Conservation (phyloP, 2,888 invertebrate genomes). For the Clivina fossor region DNA sequence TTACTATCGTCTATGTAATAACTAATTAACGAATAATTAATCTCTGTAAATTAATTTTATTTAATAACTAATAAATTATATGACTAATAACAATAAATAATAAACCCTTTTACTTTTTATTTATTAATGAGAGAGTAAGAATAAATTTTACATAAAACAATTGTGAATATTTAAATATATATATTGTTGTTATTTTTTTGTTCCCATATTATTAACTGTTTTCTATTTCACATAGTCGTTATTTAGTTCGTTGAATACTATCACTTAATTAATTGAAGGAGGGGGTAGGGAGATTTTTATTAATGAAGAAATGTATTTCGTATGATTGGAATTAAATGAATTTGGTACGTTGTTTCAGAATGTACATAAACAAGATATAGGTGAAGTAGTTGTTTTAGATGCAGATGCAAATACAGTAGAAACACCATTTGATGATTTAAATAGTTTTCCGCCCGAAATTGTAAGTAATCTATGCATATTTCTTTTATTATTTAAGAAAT, state of each 20-base stretch:
- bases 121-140: not conserved
- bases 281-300: slow-evolving; percentile 17
- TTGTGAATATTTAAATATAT: too few species aligned
- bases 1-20: too few species aligned
- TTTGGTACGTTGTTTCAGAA: too few species aligned
- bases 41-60: too few species aligned
- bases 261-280: slow-evolving; percentile 13
- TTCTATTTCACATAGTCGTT: too few species aligned
- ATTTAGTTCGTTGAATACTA: too few species aligned
- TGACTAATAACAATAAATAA: too few species aligned
- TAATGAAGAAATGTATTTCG: not conserved
- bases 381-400: slow-evolving; percentile 92
- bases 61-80: too few species aligned
- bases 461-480: slow-evolving; percentile 55
- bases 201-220: too few species aligned
- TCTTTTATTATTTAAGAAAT: not conserved
- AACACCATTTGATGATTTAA: slow-evolving; percentile 88
- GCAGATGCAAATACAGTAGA: slow-evolving; percentile 86
- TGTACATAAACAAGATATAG: slow-evolving; percentile 79
- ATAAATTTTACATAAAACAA: not conserved
- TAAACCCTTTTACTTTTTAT: too few species aligned
- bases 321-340: not conserved
- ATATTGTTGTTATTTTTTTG: too few species aligned
- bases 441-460: slow-evolving; percentile 86
- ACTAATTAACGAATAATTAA: too few species aligned